Conservation (phyloP, 2,888 invertebrate species). For the Uloborus plumipes region DNA sequence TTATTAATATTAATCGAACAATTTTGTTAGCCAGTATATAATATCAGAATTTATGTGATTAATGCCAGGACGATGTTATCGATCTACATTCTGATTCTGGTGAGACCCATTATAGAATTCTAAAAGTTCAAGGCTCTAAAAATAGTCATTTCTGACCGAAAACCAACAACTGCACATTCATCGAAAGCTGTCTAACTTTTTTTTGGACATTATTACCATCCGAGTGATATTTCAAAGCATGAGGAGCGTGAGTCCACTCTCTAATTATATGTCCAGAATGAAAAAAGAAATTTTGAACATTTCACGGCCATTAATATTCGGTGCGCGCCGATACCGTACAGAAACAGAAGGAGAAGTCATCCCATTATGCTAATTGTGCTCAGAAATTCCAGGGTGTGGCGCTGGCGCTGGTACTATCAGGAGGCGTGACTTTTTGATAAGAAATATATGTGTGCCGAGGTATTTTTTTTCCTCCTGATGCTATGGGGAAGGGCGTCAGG, state of each 20-base stretch:
- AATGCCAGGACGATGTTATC: no score
- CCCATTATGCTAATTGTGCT: constrained; percentile 54
- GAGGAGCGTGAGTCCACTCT: no score
- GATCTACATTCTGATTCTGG: no score
- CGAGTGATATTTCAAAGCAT: constrained; percentile 16
- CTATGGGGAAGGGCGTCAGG: background rate
- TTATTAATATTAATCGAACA: no score
- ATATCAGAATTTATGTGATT: no score
- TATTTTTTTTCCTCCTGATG: constrained; percentile 23
- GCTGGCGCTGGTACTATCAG: constrained; percentile 22
- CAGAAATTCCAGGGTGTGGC: constrained; percentile 62
- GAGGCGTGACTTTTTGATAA: constrained; percentile 33
- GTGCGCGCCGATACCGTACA: background rate
- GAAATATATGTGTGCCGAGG: background rate
- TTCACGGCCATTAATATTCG: constrained; percentile 40
- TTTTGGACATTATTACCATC: background rate
- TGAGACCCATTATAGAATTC: no score
- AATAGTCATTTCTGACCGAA: no score
- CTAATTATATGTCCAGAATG: background rate
- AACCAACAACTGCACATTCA: no score
- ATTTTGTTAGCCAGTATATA: no score
- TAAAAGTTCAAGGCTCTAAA: no score
- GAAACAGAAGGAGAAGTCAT: constrained; percentile 48
- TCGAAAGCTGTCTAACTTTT: no score
- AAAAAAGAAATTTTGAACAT: constrained; percentile 8